phyloP scores from a whole-genome alignment of 2,888 invertebrate species.

The Chaitophorus viminalis region DNA sequence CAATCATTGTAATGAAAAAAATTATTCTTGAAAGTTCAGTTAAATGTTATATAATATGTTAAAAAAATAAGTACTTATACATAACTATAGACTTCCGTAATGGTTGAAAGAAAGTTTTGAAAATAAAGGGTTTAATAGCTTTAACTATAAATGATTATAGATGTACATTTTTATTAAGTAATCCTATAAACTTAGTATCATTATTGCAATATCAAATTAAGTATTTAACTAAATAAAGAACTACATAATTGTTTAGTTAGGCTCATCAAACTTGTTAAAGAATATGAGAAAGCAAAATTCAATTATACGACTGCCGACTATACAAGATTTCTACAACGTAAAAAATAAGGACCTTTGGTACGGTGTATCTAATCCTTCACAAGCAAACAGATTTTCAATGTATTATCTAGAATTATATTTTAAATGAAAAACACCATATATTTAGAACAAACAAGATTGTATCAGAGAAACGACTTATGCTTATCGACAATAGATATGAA shows the following conservation, averaged over 20 bases:
- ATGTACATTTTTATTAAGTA: no score
- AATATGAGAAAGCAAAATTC: neutral
- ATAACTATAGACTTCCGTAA: no score
- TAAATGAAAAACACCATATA: neutral
- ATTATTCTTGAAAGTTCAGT: no score
- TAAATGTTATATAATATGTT: no score
- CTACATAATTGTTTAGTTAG: neutral
- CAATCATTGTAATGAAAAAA: no score
- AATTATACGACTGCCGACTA: neutral
- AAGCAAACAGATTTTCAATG: neutral
- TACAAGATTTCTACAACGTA: neutral
- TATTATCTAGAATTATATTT: neutral
- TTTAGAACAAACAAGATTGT: neutral
- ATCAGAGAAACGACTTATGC: neutral
- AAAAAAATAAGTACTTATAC: no score
- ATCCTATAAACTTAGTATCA: no score
- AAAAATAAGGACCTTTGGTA: neutral
- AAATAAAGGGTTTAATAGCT: no score
- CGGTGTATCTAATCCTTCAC: neutral
- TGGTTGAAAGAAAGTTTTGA: no score
- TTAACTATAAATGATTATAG: no score
- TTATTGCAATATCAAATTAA: no score
- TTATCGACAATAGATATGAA: conserved; percentile 30
- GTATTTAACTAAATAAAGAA: no score
- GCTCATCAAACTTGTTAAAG: neutral